phyloP scores from a whole-genome alignment of 2,113 vertebrate genomes.

The Tinamus guttatus region DNA sequence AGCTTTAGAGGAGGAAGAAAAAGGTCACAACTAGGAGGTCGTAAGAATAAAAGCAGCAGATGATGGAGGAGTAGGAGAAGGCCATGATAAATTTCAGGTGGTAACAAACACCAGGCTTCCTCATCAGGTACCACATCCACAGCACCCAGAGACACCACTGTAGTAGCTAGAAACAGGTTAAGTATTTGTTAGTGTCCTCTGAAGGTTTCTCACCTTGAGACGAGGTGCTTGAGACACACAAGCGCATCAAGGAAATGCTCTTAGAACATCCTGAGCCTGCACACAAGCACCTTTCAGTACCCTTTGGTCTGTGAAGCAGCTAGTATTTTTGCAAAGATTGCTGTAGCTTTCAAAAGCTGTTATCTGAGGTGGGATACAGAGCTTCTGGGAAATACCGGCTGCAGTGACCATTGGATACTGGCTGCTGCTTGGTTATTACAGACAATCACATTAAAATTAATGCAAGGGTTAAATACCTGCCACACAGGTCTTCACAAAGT shows the following conservation, averaged over 20 bases:
- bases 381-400: not conserved
- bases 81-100: not conserved
- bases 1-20: not conserved
- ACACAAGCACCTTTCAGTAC: not conserved
- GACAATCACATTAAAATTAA: not conserved
- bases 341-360: not conserved
- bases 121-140: not conserved
- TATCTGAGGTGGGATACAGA: not conserved
- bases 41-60: not conserved
- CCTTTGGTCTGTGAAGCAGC: not conserved
- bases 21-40: not conserved
- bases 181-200: not conserved
- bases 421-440: not conserved
- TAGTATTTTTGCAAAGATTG: not conserved
- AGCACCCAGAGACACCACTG: not conserved
- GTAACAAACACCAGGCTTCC: not conserved
- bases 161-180: not conserved
- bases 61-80: not conserved
- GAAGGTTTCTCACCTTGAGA: not conserved
- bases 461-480: not conserved
- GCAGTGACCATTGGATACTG: not conserved
- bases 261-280: not conserved
- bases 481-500: not conserved
- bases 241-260: accelerated
- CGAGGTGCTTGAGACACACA: no score